Conservation (phyloP, 2,888 invertebrate genomes). For the Lucinisca nassula region DNA sequence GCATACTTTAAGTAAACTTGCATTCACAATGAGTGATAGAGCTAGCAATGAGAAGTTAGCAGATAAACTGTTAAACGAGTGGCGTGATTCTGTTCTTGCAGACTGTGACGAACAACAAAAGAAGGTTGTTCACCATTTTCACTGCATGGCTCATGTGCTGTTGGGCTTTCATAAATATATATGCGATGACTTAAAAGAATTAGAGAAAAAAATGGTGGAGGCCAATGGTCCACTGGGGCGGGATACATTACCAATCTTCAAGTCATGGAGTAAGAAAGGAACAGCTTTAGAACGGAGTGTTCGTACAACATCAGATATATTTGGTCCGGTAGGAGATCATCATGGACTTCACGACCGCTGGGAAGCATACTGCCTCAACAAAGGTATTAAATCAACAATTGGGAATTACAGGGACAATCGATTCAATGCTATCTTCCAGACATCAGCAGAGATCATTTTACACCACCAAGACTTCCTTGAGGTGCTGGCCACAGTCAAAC, state of each 20-base stretch:
- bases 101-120: not conserved
- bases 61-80: not conserved
- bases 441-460: slow-evolving; percentile 34
- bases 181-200: slow-evolving; percentile 23
- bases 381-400: slow-evolving; percentile 54
- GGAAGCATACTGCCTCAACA: slow-evolving; percentile 51
- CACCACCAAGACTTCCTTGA: slow-evolving; percentile 32
- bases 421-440: slow-evolving; percentile 67
- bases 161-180: slow-evolving; percentile 51
- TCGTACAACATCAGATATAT: slow-evolving; percentile 47
- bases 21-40: slow-evolving; percentile 15
- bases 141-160: slow-evolving; percentile 67
- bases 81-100: not conserved
- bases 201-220: slow-evolving; percentile 1
- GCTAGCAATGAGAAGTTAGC: slow-evolving; percentile 11
- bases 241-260: slow-evolving; percentile 28
- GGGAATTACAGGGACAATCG: slow-evolving; percentile 65
- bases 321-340: slow-evolving; percentile 59
- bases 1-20: not conserved
- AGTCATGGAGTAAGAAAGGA: slow-evolving; percentile 38
- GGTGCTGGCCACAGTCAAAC: not conserved
- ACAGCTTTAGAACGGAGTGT: slow-evolving; percentile 37
- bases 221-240: slow-evolving; percentile 42
- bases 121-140: slow-evolving; percentile 25
- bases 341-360: slow-evolving; percentile 47